These are phyloP conservation scores for Psittacula echo DNA, from an alignment of 2,797 vertebrate species.

Conservation along the genomic window DNA sequence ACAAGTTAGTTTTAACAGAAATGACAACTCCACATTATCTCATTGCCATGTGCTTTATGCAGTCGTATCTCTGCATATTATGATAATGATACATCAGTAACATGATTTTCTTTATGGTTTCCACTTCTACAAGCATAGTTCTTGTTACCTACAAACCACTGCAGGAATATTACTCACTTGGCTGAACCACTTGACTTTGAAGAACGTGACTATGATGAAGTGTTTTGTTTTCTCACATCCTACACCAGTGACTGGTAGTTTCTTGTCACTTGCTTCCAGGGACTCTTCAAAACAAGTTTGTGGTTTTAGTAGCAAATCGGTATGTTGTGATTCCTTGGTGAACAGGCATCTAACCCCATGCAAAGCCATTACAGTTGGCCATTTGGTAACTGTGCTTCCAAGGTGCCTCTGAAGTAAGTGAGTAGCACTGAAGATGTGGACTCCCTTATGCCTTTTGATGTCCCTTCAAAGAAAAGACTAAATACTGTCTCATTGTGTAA, in stretches of 20 bases:
- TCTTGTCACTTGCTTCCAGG: neutral
- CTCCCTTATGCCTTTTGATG: neutral
- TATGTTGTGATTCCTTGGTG: neutral
- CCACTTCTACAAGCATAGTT: neutral
- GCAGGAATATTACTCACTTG: constrained; percentile 30
- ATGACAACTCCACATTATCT: neutral
- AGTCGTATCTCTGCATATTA: neutral
- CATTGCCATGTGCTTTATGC: neutral
- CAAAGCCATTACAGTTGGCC: neutral
- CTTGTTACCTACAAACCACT: constrained; percentile 8
- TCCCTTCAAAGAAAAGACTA: neutral
- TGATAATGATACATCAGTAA: neutral
- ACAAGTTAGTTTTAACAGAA: neutral
- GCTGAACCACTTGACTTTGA: constrained; percentile 9
- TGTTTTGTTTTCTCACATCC: constrained; percentile 39
- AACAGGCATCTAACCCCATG: neutral
- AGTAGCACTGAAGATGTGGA: neutral
- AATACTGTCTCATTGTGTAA: neutral
- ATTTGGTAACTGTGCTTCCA: neutral
- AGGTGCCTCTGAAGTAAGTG: neutral
- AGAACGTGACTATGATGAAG: neutral
- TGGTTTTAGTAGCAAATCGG: neutral
- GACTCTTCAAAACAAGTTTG: neutral
- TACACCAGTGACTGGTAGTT: neutral
- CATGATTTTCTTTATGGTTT: constrained; percentile 1